Evolutionary conservation across 1,140 invertebrate genomes (phyloP).

Genomic region (Psilanteris sp.): DNA sequence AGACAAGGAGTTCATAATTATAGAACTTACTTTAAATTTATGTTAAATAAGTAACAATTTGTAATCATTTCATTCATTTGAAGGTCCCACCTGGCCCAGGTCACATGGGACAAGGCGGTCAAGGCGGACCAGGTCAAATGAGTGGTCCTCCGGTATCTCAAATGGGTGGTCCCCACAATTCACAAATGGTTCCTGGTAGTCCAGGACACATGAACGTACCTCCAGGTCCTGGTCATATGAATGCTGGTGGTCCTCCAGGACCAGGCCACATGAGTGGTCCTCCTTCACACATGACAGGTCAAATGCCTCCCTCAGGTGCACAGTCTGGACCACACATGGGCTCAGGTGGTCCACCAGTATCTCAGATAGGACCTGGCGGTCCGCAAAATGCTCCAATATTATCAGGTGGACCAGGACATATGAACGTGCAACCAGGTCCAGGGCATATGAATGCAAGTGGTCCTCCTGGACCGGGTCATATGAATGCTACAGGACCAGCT

Average conservation of each 20-base stretch:
- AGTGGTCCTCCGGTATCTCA: conserved; percentile 36
- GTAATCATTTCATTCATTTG: no score
- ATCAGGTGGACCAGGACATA: conserved; percentile 64
- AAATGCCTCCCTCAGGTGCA: conserved; percentile 48
- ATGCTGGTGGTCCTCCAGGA: conserved; percentile 63
- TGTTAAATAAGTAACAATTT: no score
- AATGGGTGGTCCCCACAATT: conserved; percentile 52
- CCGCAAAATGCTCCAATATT: conserved; percentile 53
- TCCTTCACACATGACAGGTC: conserved; percentile 63
- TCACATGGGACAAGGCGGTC: conserved; percentile 53
- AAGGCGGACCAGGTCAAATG: conserved; percentile 63
- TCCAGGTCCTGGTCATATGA: conserved; percentile 64
- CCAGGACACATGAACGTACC: conserved; percentile 60
- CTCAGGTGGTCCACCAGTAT: conserved; percentile 47
- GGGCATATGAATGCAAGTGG: conserved; percentile 64
- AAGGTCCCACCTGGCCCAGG: conserved; percentile 46
- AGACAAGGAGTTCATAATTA: no score
- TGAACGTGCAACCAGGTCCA: conserved; percentile 62
- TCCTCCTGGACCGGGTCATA: conserved; percentile 65
- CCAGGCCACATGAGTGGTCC: conserved; percentile 66
- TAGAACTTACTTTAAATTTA: no score
- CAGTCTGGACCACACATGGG: conserved; percentile 47
- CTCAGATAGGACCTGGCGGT: conserved; percentile 63
- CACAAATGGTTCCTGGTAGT: conserved; percentile 55
- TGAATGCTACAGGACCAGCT: conserved; percentile 55